Conservation (phyloP, 2,113 vertebrate species). For the Pogonocichla stellata region DNA sequence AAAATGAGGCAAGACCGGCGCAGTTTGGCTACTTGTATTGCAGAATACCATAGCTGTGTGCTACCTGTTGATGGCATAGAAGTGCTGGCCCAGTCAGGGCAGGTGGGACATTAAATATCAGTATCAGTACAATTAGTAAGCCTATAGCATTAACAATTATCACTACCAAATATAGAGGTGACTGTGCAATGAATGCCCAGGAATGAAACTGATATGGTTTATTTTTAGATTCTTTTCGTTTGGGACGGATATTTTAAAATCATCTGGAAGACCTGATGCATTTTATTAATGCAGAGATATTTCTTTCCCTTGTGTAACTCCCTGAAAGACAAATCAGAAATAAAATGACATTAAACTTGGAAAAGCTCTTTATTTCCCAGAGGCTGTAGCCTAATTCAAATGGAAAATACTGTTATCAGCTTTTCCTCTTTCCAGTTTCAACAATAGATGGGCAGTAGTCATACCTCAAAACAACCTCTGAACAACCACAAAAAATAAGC, state of each 20-base stretch:
- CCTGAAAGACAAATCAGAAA: conserved; percentile 22
- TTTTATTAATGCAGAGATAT: conserved; percentile 49
- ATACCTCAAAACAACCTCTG: background rate
- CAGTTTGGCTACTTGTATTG: background rate
- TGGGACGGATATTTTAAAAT: conserved; percentile 56
- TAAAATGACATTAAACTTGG: conserved; percentile 46
- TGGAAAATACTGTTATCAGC: background rate
- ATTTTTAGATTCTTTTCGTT: conserved; percentile 61
- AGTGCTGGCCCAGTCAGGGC: background rate
- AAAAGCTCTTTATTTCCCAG: conserved; percentile 55
- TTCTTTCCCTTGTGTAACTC: background rate
- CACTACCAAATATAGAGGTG: conserved; percentile 22
- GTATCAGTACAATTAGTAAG: conserved; percentile 17
- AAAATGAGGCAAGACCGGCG: background rate
- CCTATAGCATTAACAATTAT: background rate
- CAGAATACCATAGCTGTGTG: background rate
- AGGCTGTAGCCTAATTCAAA: conserved; percentile 48
- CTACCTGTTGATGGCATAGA: background rate
- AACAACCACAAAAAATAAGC: background rate
- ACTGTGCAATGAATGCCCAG: conserved; percentile 30
- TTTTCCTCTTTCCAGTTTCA: background rate
- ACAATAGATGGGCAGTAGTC: background rate
- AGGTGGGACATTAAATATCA: background rate
- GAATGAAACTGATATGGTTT: conserved; percentile 39
- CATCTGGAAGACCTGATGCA: conserved; percentile 47